Base-by-base conservation (phyloP, 2,888 invertebrate genomes). In the Drosophila bunnanda region DNA sequence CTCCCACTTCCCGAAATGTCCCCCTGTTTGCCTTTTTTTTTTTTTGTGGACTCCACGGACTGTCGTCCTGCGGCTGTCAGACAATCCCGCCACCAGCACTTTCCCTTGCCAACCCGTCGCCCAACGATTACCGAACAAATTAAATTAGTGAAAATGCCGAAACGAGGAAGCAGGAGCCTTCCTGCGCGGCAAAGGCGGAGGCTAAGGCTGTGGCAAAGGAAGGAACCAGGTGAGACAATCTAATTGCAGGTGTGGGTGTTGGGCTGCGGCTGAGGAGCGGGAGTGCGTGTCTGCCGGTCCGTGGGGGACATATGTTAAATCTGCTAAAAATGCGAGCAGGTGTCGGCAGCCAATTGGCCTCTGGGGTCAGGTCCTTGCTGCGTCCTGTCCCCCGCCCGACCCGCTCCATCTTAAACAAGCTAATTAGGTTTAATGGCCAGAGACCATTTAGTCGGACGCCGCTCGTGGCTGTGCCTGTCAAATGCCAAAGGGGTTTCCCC, bases 121-220 rank as follows among this genome's bases (percentile, higher is more conserved):
- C 32, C 10, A 69, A 60, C 84, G 82, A 82, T 87, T 87, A 82
- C 82, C 67, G 71, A 79, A 73, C 79, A 88, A 88, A 83, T 83
- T 85, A 80, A 83, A 83, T 83, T 83, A 84, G 83, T 79, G 75
- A 73, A 82, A 86, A 82, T 73, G 74, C 65, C 76, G 69, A 72
- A 84, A 67, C 67, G 81, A 74, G 77, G 62, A 70, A 50, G 50
- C 20, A 32, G 20, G 12, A 46, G n/a, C n/a, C n/a, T n/a, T n/a
- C n/a, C n/a, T n/a, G n/a, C n/a, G n/a, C n/a, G n/a, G n/a, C n/a
- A n/a, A n/a, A n/a, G 25, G 28, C n/a, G 5, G 2, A 0, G 20
- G 20, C 41, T 10, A 28, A 0, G 43, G 9, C 43, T 12, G 17
- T 17, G 46, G 12, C 12, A 2, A 30, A 3, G 48, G 68, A 60